Base-by-base conservation (phyloP, 2,797 vertebrate species). In the Diceros bicornis region DNA sequence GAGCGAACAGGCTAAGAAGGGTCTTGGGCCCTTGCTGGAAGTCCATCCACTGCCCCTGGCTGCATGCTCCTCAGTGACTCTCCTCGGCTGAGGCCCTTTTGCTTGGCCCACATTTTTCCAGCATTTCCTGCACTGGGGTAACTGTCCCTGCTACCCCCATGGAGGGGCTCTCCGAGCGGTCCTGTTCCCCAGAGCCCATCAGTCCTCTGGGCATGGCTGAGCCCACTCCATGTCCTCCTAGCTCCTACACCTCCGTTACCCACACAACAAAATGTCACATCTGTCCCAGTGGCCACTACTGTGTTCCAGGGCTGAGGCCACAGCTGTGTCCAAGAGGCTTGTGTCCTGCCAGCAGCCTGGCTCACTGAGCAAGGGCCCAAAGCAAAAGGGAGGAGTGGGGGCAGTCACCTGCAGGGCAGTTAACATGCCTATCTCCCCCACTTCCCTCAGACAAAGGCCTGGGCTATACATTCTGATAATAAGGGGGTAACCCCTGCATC, bases 281-380 rank as follows among this genome's bases (percentile, higher is more conserved):
- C 37, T 99, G 99, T 98, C 98, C 99, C 23, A 98, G 98, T 74
- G 99, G 99, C 57, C 99, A 99, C 94, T 99, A 98, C 97, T 99
- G 99, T 98, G 96, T 98, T 52, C 98, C 98, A 79, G 99, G 99
- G 3, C 98, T 98, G 74, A 82, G 93, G 44, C 98, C 99, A 27
- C 98, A 96, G 88, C 98, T 99, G 0, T 99, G 99, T 96, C 99
- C 99, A 20, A 98, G 97, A 98, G 99, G 99, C 99, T 97, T 98
- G 99, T 84, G 64, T 97, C 17, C 1, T n/a, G 1, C 27, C 18
- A 64, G 12, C 21, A n/a, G 0, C 10, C 9, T 0, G 0, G 0
- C 57, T 23, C 4, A 0, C 7, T 37, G 25, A 50, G 57, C 47
- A 12, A 62, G 47, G 0, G 21, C 37, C 44, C 20, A 29, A 44